A percentile compares a stretch with the other conserved stretches of the same genome.
These are phyloP conservation scores for Sebastes hubbsi DNA, from an alignment of 2,797 vertebrate species.

Conservation along the genomic window DNA sequence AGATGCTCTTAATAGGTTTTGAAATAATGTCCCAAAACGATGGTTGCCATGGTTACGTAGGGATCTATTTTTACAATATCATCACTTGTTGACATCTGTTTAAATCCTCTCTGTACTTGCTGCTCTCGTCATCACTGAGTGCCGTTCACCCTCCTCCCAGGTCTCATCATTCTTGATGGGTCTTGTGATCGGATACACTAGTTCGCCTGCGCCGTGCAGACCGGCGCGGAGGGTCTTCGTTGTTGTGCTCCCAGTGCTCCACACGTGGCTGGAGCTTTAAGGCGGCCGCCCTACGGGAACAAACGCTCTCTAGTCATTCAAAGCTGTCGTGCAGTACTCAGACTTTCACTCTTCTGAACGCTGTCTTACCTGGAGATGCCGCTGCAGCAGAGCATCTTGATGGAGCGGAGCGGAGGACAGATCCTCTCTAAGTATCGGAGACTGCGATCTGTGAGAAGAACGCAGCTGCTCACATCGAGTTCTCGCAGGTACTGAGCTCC, in stretches of 20 bases:
- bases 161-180: constrained; percentile 12
- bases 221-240: constrained; percentile 73
- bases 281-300: constrained; percentile 76
- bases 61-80: not conserved
- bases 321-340: not conserved
- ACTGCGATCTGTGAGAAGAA: constrained; percentile 81
- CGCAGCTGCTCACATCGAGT: constrained; percentile 85
- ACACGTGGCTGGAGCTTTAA: constrained; percentile 74
- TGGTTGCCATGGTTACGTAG: not conserved
- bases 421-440: constrained; percentile 74
- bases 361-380: constrained; percentile 83
- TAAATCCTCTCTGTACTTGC: not conserved
- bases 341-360: not conserved
- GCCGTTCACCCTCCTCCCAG: constrained; percentile 20
- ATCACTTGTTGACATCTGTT: not conserved
- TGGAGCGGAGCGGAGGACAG: constrained; percentile 79
- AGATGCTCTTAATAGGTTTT: not conserved
- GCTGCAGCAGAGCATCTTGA: constrained; percentile 83
- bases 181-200: constrained; percentile 14
- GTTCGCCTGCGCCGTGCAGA: constrained; percentile 60
- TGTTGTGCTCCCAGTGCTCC: constrained; percentile 79
- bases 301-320: constrained; percentile 7
- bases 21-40: not conserved
- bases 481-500: constrained; percentile 81
- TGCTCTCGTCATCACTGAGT: not conserved